phyloP scores from a whole-genome alignment of 2,797 vertebrate species.

The Columba guinea region DNA sequence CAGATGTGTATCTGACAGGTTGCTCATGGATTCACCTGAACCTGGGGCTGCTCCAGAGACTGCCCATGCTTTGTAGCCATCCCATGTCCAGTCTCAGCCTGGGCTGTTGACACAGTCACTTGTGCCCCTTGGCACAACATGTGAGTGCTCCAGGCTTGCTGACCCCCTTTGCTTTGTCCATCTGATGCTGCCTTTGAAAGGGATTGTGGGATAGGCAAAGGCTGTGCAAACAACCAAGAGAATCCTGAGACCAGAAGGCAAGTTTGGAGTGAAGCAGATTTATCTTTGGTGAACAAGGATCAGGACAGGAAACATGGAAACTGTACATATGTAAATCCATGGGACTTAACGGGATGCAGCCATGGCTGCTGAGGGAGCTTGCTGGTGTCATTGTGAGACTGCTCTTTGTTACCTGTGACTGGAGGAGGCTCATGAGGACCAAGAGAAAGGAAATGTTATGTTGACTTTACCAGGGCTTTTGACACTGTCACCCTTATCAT shows the following conservation, averaged over 20 bases:
- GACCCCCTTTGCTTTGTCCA: background rate
- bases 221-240: background rate
- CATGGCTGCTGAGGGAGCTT: background rate
- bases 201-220: background rate
- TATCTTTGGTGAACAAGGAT: background rate
- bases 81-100: background rate
- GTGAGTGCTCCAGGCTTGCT: background rate
- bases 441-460: background rate
- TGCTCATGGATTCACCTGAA: background rate
- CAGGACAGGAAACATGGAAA: background rate
- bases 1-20: background rate
- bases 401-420: background rate
- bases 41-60: background rate
- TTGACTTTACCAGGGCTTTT: too few species aligned
- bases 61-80: background rate
- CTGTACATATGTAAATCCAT: accelerated
- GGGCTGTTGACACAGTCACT: background rate
- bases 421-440: background rate
- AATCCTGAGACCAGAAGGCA: background rate
- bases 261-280: background rate
- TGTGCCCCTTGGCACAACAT: background rate
- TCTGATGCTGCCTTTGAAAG: background rate
- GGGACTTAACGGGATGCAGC: accelerated
- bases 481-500: background rate
- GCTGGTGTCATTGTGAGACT: background rate